Percentiles rank a stretch among this genome's conserved stretches.
These are phyloP conservation scores for Geotrupes spiniger DNA, from an alignment of 2,888 invertebrate species.

Conservation along the genomic window DNA sequence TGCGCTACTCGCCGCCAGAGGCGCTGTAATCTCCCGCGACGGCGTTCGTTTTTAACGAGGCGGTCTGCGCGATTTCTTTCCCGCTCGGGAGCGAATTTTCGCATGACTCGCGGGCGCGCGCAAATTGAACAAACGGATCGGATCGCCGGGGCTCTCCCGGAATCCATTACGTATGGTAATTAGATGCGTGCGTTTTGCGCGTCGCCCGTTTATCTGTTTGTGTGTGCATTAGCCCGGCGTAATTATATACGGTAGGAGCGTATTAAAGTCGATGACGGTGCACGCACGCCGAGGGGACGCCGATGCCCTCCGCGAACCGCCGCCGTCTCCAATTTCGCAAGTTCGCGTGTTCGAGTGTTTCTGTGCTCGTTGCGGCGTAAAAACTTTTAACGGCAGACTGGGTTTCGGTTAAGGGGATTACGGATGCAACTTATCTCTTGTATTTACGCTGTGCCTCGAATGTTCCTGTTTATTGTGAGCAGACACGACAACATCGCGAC, in stretches of 20 bases:
- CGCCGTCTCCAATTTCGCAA: slow-evolving; percentile 5
- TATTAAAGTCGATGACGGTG: slow-evolving; percentile 10
- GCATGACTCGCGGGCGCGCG: background rate
- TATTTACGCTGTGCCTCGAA: background rate
- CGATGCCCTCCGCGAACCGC: slow-evolving; percentile 12
- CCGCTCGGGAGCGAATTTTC: background rate
- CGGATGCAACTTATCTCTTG: slow-evolving; percentile 3
- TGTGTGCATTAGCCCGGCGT: slow-evolving; percentile 19
- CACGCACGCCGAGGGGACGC: slow-evolving; percentile 14
- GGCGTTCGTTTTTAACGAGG: background rate
- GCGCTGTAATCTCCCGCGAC: slow-evolving; percentile 22
- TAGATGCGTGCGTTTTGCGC: slow-evolving; percentile 20
- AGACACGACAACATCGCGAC: slow-evolving; percentile 3
- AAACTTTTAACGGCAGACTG: slow-evolving; percentile 8
- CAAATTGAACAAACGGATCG: background rate
- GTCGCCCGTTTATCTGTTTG: slow-evolving; percentile 21
- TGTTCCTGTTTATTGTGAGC: slow-evolving; percentile 2
- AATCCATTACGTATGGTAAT: slow-evolving; percentile 26
- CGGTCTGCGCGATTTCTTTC: background rate
- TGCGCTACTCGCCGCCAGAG: slow-evolving; percentile 34
- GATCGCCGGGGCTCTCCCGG: background rate
- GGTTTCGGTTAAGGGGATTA: slow-evolving; percentile 6
- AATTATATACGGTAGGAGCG: slow-evolving; percentile 21
- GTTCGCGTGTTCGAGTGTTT: slow-evolving; percentile 5
- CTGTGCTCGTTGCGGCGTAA: background rate